Evolutionary conservation across 2,888 invertebrate genomes (phyloP).

Genomic region (Parapristionchus giblindavisi): DNA sequence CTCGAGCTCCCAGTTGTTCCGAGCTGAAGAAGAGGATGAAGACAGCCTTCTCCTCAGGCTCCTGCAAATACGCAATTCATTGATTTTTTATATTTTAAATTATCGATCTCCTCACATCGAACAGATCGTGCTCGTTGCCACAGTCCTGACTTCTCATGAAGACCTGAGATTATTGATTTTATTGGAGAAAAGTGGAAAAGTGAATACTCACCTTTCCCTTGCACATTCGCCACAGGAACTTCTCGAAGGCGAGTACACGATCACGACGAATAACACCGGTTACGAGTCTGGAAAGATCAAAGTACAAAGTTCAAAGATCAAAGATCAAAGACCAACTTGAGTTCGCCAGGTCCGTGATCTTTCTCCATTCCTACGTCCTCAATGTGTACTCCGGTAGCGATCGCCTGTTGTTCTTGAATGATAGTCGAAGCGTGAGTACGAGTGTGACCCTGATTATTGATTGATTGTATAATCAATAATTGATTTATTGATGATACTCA

Average conservation of each 20-base stretch:
- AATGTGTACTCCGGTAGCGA: background rate
- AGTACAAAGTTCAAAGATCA: background rate
- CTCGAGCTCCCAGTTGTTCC: constrained; percentile 78
- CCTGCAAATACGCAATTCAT: background rate
- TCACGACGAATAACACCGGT: constrained; percentile 80
- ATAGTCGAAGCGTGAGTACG: constrained; percentile 18
- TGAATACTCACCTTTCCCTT: constrained; percentile 83
- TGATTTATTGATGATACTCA: constrained; percentile 38
- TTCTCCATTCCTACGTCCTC: no score
- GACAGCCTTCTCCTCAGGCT: constrained; percentile 81
- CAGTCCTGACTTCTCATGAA: constrained; percentile 59
- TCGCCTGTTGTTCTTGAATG: constrained; percentile 15
- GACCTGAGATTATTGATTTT: constrained; percentile 44
- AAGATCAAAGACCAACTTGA: constrained; percentile 11
- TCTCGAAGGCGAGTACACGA: constrained; percentile 91
- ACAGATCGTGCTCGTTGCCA: constrained; percentile 42
- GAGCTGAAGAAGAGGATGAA: constrained; percentile 84
- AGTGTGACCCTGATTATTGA: constrained; percentile 29
- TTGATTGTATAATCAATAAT: constrained; percentile 1
- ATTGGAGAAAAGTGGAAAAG: background rate
- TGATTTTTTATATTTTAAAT: background rate
- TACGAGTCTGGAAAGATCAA: constrained; percentile 7
- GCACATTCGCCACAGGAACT: constrained; percentile 97
- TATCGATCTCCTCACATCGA: constrained; percentile 41
- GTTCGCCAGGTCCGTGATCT: no score